Evolutionary conservation across 2,888 invertebrate genomes (phyloP), one percentile per base, ranked within the genome.

Genomic region (Noctua fimbriata): DNA sequence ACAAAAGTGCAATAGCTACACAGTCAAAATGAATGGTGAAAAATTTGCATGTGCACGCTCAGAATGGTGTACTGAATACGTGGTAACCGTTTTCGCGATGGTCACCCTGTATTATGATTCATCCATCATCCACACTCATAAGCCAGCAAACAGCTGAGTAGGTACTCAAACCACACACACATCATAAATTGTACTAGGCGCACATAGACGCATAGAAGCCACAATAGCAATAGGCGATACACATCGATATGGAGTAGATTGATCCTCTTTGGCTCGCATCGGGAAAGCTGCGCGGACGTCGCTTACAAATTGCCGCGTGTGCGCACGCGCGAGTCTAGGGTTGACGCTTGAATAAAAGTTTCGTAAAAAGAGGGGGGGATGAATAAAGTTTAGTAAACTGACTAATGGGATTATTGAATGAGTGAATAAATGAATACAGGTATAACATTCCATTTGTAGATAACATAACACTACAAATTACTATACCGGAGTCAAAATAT

Each of bases 281-380:
- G 89, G 89, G 90, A 87, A 89, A 90, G 89, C 85, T 89, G 91
- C 89, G 92, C 92, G 92, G 91, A 92, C 90, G 93, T 90, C 86
- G 90, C 91, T 92, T 94, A 95, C 95, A 95, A 95, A 95, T 95
- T 95, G 93, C 93, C 87, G 88, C 91, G 91, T 92, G 91, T 91
- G 91, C 90, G 92, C 94, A 94, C 94, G 94, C 93, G 94, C 92
- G 88, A 44, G 4, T 10, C 14, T 91, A 94, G 94, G 94, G 94
- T 77, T 94, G 92, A 4, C 85, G 78, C 67, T 74, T 32, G 32
- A 5, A 6, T 0, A 21, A 4, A 16, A 36, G 21, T 41, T n/a
- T 70, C 10, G 18, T 24, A 47, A 69, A n/a, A n/a, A 18, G 1
- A 12, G 36, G 32, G 32, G 32, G 32, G 21, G 10, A 65, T 36